These are phyloP conservation scores for Crocodylus rhombifer DNA, from an alignment of 2,797 vertebrate species.

Conservation along the genomic window DNA sequence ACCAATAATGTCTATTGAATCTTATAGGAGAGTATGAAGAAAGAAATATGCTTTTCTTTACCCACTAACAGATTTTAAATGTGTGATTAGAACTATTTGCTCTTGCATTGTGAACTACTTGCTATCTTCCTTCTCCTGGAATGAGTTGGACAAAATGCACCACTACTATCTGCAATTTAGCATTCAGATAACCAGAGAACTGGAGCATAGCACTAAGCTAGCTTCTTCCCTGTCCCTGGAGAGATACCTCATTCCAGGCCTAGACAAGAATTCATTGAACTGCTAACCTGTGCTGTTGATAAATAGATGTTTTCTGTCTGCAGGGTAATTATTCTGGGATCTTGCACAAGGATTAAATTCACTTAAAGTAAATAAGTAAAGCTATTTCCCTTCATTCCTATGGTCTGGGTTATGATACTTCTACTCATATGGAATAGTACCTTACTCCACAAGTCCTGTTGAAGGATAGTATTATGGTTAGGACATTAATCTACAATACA, in stretches of 20 bases:
- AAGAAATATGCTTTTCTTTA: not conserved
- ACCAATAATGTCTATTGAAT: not conserved
- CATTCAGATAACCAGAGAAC: not conserved
- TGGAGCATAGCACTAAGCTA: not conserved
- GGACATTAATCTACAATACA: not conserved
- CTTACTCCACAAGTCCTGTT: not conserved
- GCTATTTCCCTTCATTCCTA: not conserved
- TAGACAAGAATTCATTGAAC: not conserved
- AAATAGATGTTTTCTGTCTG: not conserved
- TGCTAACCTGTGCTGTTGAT: not conserved
- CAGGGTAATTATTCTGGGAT: not conserved
- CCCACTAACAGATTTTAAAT: not conserved
- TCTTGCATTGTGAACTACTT: not conserved
- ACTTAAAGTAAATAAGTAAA: not conserved
- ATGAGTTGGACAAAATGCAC: not conserved
- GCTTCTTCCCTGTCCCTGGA: not conserved
- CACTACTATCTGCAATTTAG: not conserved
- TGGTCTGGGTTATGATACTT: not conserved
- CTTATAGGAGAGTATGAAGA: not conserved
- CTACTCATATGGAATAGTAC: not conserved
- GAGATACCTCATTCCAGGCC: not conserved
- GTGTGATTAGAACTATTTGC: not conserved
- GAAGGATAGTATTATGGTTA: not conserved
- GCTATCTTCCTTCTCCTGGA: not conserved
- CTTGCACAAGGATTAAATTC: not conserved